phyloP scores from a whole-genome alignment of 2,888 invertebrate genomes.

The Pandemis cinnamomeana region DNA sequence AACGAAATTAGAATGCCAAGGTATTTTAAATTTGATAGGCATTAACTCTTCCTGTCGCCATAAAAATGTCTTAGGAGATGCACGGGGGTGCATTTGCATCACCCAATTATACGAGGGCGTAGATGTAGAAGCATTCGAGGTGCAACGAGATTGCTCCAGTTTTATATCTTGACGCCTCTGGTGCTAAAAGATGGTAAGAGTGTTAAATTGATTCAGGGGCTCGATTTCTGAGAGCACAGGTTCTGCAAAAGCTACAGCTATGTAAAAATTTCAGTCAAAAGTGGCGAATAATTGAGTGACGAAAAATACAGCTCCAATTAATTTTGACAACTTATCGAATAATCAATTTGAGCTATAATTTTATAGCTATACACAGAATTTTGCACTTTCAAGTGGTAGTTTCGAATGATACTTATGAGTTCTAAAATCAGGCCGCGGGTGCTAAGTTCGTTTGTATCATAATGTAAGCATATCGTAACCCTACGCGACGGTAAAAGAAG shows the following conservation, averaged over 20 bases:
- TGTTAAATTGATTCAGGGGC: conserved; percentile 36
- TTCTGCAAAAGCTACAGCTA: too few species aligned
- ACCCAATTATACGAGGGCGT: conserved; percentile 57
- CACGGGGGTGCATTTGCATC: conserved; percentile 66
- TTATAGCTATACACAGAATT: too few species aligned
- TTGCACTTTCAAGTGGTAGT: too few species aligned
- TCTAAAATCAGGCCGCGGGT: conserved; percentile 34
- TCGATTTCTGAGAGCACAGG: too few species aligned
- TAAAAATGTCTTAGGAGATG: conserved; percentile 70
- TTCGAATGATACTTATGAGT: too few species aligned
- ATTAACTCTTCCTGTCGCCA: conserved; percentile 67
- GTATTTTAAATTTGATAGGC: conserved; percentile 61
- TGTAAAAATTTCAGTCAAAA: too few species aligned
- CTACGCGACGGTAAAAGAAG: conserved; percentile 46
- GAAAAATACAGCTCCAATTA: too few species aligned
- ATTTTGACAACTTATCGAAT: too few species aligned
- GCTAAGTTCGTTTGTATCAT: conserved; percentile 28
- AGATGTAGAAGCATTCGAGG: conserved; percentile 44
- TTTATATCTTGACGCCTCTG: conserved; percentile 61
- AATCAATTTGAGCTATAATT: too few species aligned
- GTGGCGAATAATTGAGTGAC: too few species aligned
- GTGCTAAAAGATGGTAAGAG: conserved; percentile 50
- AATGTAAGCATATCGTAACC: conserved; percentile 14
- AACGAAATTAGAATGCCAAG: conserved; percentile 53
- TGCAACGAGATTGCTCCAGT: conserved; percentile 54